These are phyloP conservation scores for Osmerus mordax DNA, from an alignment of 2,113 vertebrate species.

Conservation along the genomic window DNA sequence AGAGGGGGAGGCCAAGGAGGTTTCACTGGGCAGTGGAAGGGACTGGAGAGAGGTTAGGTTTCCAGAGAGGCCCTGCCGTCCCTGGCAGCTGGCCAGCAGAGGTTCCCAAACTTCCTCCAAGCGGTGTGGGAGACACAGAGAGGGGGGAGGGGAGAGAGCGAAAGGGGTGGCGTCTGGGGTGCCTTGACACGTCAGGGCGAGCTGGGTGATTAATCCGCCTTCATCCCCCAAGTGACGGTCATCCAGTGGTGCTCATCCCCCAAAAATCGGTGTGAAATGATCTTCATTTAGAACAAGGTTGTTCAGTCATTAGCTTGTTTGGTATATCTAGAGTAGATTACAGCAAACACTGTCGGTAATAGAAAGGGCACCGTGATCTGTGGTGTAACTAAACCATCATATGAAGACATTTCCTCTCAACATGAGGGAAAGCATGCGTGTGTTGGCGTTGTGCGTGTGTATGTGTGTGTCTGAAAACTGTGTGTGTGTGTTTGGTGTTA, in stretches of 20 bases:
- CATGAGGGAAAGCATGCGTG: not conserved
- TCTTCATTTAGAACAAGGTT: too few relatives aligned
- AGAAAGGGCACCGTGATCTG: not conserved
- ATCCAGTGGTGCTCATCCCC: too few relatives aligned
- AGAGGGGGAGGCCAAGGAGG: not conserved
- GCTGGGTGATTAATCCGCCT: too few relatives aligned
- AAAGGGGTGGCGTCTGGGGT: conserved; percentile 1
- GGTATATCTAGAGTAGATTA: too few relatives aligned
- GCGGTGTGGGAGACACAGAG: conserved; percentile 32
- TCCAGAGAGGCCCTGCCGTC: conserved; percentile 8
- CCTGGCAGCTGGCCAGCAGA: conserved; percentile 55
- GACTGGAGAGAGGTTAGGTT: conserved; percentile 16
- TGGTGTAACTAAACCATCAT: not conserved
- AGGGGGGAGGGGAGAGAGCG: conserved; percentile 9
- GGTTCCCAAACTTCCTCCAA: conserved; percentile 53
- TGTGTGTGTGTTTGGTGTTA: too few relatives aligned
- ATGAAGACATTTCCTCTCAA: conserved; percentile 1
- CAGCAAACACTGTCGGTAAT: not conserved
- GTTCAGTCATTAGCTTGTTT: too few relatives aligned
- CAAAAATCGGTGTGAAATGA: too few relatives aligned
- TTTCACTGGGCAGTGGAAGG: not conserved
- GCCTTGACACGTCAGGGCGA: not conserved
- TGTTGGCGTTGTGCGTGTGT: not conserved
- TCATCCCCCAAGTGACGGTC: too few relatives aligned
- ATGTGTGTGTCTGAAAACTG: too few relatives aligned